Evolutionary conservation across 2,797 vertebrate species (phyloP).

Genomic region (Euphonia xanthogaster): DNA sequence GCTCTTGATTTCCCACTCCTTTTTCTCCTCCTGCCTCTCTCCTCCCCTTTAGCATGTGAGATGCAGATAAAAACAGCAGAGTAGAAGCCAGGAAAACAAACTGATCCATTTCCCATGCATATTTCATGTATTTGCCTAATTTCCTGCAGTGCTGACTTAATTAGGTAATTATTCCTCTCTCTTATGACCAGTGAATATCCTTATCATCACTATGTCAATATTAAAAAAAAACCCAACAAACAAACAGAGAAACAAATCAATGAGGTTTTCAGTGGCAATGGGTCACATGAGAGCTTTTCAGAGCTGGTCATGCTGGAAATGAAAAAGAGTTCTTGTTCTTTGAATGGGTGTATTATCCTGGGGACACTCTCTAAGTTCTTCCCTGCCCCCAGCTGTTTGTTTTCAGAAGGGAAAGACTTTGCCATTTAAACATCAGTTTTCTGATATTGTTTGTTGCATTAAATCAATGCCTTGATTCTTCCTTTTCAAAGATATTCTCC

Average conservation of each 20-base stretch:
- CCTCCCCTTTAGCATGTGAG: background rate
- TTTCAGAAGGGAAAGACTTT: background rate
- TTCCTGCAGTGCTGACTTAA: constrained; percentile 33
- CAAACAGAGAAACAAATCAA: background rate
- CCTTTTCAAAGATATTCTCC: background rate
- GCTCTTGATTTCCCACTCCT: background rate
- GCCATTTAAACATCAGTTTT: background rate
- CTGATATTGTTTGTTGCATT: background rate
- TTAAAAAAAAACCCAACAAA: background rate
- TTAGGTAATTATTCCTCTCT: constrained; percentile 35
- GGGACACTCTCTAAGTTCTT: background rate
- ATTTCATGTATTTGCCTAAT: constrained; percentile 47
- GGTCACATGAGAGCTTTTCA: background rate
- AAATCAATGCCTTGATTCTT: background rate
- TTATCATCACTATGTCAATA: constrained; percentile 7
- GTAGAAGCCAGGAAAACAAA: constrained; percentile 14
- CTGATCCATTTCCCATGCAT: background rate
- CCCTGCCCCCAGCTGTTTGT: fast-evolving
- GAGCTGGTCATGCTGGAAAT: background rate
- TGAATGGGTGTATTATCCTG: background rate
- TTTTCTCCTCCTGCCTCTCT: background rate
- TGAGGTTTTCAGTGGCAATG: background rate
- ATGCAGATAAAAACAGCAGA: constrained; percentile 28
- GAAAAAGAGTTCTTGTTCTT: background rate
- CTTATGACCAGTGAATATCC: background rate